phyloP scores from a whole-genome alignment of 2,888 invertebrate genomes.

The Athrips mouffetella region DNA sequence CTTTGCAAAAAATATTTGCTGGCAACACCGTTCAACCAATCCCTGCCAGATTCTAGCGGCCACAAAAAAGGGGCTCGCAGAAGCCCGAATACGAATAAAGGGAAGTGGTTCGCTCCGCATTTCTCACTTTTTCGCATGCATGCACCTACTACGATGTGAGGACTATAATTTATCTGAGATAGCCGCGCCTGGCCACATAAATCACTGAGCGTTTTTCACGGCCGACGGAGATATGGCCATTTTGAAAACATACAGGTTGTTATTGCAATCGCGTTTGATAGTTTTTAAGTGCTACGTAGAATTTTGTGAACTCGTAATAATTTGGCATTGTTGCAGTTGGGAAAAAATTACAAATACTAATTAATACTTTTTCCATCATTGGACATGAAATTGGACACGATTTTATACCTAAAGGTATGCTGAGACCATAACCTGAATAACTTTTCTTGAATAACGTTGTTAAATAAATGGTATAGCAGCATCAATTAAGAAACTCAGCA shows the following conservation, averaged over 20 bases:
- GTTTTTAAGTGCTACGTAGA: neutral
- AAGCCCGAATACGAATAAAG: conserved; percentile 23
- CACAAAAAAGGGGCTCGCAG: conserved; percentile 3
- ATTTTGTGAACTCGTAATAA: too few species aligned
- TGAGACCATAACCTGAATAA: too few species aligned
- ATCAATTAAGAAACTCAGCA: too few species aligned
- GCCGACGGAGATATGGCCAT: conserved; percentile 36
- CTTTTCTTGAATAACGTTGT: too few species aligned
- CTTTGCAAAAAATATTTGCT: too few species aligned
- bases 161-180: conserved; percentile 64
- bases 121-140: conserved; percentile 57
- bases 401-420: too few species aligned
- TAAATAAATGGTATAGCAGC: too few species aligned
- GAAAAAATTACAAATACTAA: too few species aligned
- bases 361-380: too few species aligned
- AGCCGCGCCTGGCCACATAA: conserved; percentile 58
- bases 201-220: conserved; percentile 61
- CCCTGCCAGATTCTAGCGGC: neutral
- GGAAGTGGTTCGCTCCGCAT: conserved; percentile 31
- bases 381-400: too few species aligned
- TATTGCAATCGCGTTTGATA: neutral
- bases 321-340: too few species aligned
- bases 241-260: conserved; percentile 28
- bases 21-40: neutral
- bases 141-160: conserved; percentile 51